These are phyloP conservation scores for Tenodera sinensis DNA, from an alignment of 2,888 invertebrate genomes.

Conservation along the genomic window DNA sequence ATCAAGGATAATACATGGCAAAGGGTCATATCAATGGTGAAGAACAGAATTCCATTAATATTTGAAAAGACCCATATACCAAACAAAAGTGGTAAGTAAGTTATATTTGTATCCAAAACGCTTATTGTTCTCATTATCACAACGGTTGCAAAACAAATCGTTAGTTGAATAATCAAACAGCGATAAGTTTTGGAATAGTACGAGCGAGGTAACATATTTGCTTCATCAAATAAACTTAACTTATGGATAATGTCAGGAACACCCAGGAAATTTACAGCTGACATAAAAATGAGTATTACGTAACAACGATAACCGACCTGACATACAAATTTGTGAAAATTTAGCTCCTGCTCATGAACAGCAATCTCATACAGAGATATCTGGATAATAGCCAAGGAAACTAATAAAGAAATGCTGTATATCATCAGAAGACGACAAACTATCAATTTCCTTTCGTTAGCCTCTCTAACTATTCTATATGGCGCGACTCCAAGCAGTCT, in stretches of 20 bases:
- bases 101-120: neutral
- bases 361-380: neutral
- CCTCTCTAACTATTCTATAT: neutral
- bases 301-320: neutral
- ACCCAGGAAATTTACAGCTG: neutral
- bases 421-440: neutral
- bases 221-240: neutral
- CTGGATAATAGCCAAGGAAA: neutral
- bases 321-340: neutral
- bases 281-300: neutral
- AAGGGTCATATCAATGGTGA: neutral
- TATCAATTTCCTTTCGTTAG: neutral
- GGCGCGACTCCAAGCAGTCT: neutral
- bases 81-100: neutral
- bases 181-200: neutral
- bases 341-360: neutral
- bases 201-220: neutral
- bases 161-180: neutral
- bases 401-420: neutral
- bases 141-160: neutral
- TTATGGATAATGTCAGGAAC: neutral
- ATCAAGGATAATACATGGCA: neutral
- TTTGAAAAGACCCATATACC: neutral
- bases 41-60: neutral
- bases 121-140: neutral